Percentiles rank a stretch among this genome's conserved stretches.
Evolutionary conservation across 2,888 invertebrate species (phyloP).

Genomic region (Drosophila conformis): DNA sequence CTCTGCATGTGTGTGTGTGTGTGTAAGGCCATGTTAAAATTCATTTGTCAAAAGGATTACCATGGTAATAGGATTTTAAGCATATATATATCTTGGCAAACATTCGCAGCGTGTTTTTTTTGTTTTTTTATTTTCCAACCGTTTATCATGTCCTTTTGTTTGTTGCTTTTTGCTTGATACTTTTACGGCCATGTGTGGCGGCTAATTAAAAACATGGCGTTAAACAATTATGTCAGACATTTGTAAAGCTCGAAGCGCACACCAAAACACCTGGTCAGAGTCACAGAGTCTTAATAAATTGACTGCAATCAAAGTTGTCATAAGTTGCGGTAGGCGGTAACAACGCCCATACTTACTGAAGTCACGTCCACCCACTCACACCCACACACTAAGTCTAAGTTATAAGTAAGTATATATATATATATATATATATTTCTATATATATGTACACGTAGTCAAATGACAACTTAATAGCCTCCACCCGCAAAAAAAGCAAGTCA

Average conservation of each 20-base stretch:
- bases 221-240: conserved; percentile 76
- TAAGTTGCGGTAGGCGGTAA: conserved; percentile 49
- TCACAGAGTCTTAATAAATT: conserved; percentile 66
- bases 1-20: conserved; percentile 30
- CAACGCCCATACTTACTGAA: conserved; percentile 47
- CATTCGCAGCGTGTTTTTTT: conserved; percentile 39
- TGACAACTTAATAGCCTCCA: conserved; percentile 74
- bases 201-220: conserved; percentile 76
- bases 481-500: conserved; percentile 38
- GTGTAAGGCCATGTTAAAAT: conserved; percentile 67
- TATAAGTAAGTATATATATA: conserved; percentile 35
- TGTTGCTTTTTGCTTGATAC: conserved; percentile 32
- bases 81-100: conserved; percentile 61
- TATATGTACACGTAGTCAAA: conserved; percentile 64
- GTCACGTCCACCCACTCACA: conserved; percentile 54
- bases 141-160: conserved; percentile 55
- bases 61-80: conserved; percentile 79
- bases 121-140: conserved; percentile 23
- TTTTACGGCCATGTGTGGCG: conserved; percentile 56
- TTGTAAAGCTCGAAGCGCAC: conserved; percentile 45
- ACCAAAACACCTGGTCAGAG: conserved; percentile 40
- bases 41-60: conserved; percentile 81
- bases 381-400: conserved; percentile 27
- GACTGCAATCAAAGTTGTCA: conserved; percentile 79
- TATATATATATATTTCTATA: neutral